Conservation (phyloP, 2,113 vertebrate genomes). For the Corythornis madagascariensis region DNA sequence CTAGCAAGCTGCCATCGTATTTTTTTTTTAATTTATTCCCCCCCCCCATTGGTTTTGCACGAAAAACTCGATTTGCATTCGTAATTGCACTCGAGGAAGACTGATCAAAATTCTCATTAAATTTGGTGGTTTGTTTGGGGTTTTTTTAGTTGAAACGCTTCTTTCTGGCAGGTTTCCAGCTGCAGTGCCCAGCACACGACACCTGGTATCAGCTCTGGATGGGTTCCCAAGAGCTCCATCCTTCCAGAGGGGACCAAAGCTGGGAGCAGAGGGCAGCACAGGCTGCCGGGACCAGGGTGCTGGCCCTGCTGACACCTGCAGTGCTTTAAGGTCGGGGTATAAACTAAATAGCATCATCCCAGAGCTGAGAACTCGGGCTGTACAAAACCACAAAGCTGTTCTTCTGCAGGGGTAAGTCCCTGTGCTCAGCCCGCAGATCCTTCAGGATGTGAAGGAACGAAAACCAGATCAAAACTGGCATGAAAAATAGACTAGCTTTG, state of each 20-base stretch:
- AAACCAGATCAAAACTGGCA: not conserved
- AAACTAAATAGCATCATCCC: fast-evolving
- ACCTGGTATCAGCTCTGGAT: fast-evolving
- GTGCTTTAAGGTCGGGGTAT: fast-evolving
- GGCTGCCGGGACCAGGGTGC: not conserved
- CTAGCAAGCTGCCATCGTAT: not conserved
- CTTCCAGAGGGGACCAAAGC: fast-evolving
- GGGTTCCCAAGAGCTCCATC: not conserved
- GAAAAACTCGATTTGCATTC: constrained; percentile 20
- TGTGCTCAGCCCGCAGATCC: fast-evolving
- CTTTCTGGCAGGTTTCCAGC: not conserved
- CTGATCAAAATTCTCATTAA: not conserved
- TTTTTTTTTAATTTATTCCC: not conserved
- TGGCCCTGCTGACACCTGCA: fast-evolving
- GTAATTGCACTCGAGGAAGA: not conserved
- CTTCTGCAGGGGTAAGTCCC: too few relatives aligned
- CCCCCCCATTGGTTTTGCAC: not conserved
- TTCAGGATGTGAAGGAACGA: not conserved
- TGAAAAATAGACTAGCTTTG: not conserved
- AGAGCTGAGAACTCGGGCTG: fast-evolving
- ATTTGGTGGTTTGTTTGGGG: not conserved
- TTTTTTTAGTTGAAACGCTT: not conserved
- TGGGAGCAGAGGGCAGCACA: fast-evolving
- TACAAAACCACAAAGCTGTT: fast-evolving
- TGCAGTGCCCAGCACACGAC: fast-evolving